A percentile compares a stretch with the other conserved stretches of the same genome.
These are phyloP conservation scores for Aricia agestis DNA, from an alignment of 1,140 invertebrate genomes.

Conservation along the genomic window DNA sequence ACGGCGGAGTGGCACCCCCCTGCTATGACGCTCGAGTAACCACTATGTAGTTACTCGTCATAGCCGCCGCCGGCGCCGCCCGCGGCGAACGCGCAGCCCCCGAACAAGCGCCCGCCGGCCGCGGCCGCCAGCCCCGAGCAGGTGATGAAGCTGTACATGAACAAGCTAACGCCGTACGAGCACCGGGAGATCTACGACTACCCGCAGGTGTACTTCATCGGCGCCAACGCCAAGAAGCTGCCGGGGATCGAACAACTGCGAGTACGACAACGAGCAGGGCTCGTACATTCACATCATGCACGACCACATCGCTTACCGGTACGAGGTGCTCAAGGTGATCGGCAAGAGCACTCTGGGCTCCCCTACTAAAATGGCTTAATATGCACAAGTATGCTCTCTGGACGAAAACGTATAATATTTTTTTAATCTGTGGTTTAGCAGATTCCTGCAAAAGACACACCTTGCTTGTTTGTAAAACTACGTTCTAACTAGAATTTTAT, in stretches of 20 bases:
- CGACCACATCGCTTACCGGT: conserved; percentile 98
- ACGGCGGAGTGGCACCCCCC: no score
- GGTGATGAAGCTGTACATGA: conserved; percentile 95
- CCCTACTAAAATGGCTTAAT: no score
- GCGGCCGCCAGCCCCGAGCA: conserved; percentile 90
- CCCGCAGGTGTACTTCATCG: conserved; percentile 96
- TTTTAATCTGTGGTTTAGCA: no score
- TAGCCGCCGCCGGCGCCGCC: conserved; percentile 63
- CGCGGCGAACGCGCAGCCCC: conserved; percentile 56
- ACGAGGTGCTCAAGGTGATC: conserved; percentile 97
- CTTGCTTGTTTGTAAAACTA: no score
- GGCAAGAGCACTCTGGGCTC: conserved; percentile 99
- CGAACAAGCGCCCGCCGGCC: conserved; percentile 78
- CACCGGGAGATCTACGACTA: conserved; percentile 96
- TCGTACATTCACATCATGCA: conserved; percentile 98
- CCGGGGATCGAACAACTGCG: conserved; percentile 92
- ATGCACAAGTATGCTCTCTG: no score
- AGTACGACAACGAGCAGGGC: conserved; percentile 97
- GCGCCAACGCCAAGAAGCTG: conserved; percentile 95
- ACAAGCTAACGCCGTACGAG: conserved; percentile 95
- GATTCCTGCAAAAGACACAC: no score
- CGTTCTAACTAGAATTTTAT: no score
- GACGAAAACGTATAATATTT: no score
- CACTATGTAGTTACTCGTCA: no score
- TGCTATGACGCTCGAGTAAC: no score